Conservation (phyloP, 2,797 vertebrate genomes). For the Tragopan temminckii region DNA sequence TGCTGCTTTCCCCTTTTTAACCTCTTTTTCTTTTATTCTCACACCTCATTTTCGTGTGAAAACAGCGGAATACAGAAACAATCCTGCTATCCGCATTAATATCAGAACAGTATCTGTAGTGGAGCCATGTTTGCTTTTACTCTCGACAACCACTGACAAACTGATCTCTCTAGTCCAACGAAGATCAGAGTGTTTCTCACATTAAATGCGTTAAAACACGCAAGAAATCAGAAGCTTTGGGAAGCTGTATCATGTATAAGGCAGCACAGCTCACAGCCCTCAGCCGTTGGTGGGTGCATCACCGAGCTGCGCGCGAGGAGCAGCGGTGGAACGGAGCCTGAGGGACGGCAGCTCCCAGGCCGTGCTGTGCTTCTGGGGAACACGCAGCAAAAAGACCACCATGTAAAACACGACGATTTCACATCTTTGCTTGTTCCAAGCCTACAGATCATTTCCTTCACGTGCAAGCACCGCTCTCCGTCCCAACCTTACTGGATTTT, state of each 20-base stretch:
- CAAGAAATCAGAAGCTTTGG: neutral
- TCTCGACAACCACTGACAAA: neutral
- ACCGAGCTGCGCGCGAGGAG: neutral
- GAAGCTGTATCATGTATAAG: neutral
- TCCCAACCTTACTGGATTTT: neutral
- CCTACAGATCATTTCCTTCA: neutral
- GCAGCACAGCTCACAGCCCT: neutral
- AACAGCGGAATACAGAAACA: neutral
- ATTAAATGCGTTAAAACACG: neutral
- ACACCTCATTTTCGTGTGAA: neutral
- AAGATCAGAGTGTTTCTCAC: neutral
- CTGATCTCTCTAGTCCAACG: neutral
- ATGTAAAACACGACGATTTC: neutral
- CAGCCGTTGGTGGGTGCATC: neutral
- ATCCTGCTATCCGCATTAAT: neutral
- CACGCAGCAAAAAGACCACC: neutral
- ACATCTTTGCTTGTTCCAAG: neutral
- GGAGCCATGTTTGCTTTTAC: neutral
- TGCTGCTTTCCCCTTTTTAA: neutral
- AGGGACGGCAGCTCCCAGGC: neutral
- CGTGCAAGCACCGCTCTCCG: neutral
- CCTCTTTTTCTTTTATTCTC: neutral
- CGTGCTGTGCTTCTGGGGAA: neutral
- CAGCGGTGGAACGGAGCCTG: rapidly evolving
- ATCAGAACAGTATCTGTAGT: neutral